Evolutionary conservation across 1,140 invertebrate genomes (phyloP), one percentile per base, ranked within the genome.

Genomic region (Linepithema humile): DNA sequence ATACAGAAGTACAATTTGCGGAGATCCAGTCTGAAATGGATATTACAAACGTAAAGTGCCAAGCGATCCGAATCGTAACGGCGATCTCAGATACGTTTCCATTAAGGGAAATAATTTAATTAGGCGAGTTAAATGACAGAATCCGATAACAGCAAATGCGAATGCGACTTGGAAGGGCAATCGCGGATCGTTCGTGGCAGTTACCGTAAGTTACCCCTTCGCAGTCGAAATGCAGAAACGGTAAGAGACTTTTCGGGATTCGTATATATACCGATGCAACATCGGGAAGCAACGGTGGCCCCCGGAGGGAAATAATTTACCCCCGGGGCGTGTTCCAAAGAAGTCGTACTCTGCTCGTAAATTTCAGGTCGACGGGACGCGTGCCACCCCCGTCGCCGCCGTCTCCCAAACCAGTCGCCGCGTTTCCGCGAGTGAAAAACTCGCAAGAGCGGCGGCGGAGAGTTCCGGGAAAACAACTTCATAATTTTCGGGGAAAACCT

Each of bases 281-380:
- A 64, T 82, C 55, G n/a, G 35, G 17, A 72, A 53, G 83, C 83
- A 82, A 82, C 55, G 57, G 74, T 59, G 32, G 62, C 40, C 23
- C 53, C 60, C 1, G 40, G 55, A 45, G 77, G 55, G 70, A 85
- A 88, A 88, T 88, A 88, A 88, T 88, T 88, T 88, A 88, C 50
- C 77, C 77, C 43, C 35, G 65, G 78, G 86, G 86, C 78, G 78
- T 88, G 86, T 88, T 85, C 86, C 77, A 85, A 88, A 83, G 87
- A 85, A 88, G 86, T 88, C 83, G 65, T 69, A 83, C 77, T 83
- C 59, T 70, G 29, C 64, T 88, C 86, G 73, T 88, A 88, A 88
- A 88, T 88, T 85, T 73, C 32, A 50, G 40, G 78, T 23, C 86
- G 72, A 69, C 48, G 69, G 74, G 85, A 88, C 83, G 83, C 70